phyloP scores from a whole-genome alignment of 2,113 vertebrate genomes.

The Gallinago paraguaiae region DNA sequence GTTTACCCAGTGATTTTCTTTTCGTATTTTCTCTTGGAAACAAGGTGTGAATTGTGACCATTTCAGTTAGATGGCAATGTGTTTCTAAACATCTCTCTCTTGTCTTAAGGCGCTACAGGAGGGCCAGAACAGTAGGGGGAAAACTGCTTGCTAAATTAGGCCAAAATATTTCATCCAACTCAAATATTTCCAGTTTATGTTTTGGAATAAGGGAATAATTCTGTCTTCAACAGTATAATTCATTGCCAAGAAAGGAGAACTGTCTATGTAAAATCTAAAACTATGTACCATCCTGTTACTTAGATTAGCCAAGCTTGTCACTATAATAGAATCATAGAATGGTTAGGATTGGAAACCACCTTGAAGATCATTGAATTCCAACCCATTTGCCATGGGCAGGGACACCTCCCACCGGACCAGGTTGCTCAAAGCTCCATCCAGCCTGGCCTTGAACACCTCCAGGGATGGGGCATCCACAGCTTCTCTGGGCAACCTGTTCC shows the following conservation, averaged over 20 bases:
- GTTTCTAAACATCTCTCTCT: not conserved
- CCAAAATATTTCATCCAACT: slow-evolving; percentile 10
- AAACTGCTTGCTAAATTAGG: not conserved
- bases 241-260: not conserved
- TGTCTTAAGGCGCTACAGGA: not conserved
- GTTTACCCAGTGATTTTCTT: not conserved
- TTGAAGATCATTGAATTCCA: too few species aligned
- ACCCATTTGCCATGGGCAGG: too few species aligned
- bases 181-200: slow-evolving; percentile 68
- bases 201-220: not conserved
- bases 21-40: not conserved
- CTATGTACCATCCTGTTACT: not conserved
- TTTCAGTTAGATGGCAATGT: not conserved
- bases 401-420: too few species aligned
- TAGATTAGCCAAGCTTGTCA: not conserved
- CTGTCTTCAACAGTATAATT: not conserved
- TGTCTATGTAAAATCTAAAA: not conserved
- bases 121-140: not conserved
- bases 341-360: too few species aligned
- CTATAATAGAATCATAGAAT: not conserved
- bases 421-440: too few species aligned
- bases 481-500: too few species aligned
- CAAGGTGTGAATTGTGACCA: not conserved
- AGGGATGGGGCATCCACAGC: too few species aligned
- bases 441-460: too few species aligned